phyloP scores from a whole-genome alignment of 2,888 invertebrate genomes.

The Hypercompe scribonia region DNA sequence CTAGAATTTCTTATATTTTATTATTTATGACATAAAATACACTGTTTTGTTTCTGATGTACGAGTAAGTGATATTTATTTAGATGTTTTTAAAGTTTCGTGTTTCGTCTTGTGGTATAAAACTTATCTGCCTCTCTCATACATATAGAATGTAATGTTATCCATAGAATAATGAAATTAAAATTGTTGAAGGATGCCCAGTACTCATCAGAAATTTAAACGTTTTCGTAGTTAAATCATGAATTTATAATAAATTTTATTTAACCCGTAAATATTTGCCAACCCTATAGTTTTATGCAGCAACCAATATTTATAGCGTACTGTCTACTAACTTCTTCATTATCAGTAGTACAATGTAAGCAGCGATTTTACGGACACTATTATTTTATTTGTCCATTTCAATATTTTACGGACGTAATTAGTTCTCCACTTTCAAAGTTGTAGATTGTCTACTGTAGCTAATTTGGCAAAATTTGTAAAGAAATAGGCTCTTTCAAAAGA shows the following conservation, averaged over 20 bases:
- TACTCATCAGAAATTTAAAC: neutral
- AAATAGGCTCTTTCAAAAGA: slow-evolving; percentile 29
- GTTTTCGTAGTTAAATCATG: neutral
- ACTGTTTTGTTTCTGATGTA: neutral
- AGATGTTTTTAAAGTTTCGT: neutral
- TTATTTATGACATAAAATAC: neutral
- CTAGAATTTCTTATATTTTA: neutral
- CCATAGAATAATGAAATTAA: neutral
- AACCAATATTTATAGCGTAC: slow-evolving; percentile 69
- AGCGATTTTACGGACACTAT: slow-evolving; percentile 52
- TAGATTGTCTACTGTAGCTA: slow-evolving; percentile 35
- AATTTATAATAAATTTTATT: slow-evolving; percentile 5
- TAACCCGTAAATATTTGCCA: slow-evolving; percentile 39
- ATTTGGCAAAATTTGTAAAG: slow-evolving; percentile 43
- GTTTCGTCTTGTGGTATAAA: neutral
- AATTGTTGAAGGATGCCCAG: neutral
- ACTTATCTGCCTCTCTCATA: neutral
- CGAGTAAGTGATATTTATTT: neutral
- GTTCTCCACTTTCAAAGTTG: slow-evolving; percentile 62
- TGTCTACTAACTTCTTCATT: slow-evolving; percentile 62
- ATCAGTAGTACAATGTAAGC: slow-evolving; percentile 64
- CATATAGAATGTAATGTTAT: neutral
- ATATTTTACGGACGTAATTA: slow-evolving; percentile 67
- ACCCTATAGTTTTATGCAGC: slow-evolving; percentile 59
- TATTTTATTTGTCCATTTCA: slow-evolving; percentile 49